Evolutionary conservation across 2,113 vertebrate genomes (phyloP), one percentile per base, ranked within the genome.

Genomic region (Xyrauchen texanus): DNA sequence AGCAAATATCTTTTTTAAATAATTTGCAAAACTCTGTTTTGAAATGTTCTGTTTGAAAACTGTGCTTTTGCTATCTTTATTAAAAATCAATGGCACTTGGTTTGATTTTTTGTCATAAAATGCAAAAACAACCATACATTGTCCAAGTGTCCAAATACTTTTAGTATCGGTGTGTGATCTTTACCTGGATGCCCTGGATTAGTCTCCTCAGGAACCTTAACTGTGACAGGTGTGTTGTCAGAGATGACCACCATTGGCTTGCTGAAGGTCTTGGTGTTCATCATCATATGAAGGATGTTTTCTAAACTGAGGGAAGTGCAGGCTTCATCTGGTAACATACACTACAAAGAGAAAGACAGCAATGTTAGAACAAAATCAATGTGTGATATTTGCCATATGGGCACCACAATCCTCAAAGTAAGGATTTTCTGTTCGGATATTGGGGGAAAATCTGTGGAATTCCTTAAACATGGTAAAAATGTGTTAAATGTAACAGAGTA

Each of bases 251-350:
- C 91, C 49, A 99, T 90, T 0, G 93, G 91, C 71, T 94, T 96
- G 68, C 93, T 96, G 7, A 93, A 92, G 0, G 89, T 93, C 90
- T 94, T 96, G 84, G 90, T 93, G 88, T 95, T 93, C 88, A 92
- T 93, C 93, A 95, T 94, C 95, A 99, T 95, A 16, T 84, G 85
- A 78, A 98, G 63, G 81, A 98, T 95, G 80, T 90, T 92, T 9
- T 93, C 86, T 49, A 87, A 15, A 0, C 88, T 88, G 16, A 96
- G 84, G 0, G 92, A 93, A 4, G 90, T 90, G 65, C 98, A 99
- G 71, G 91, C 89, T 87, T 95, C 93, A 2, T 93, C 88, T 0
- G 94, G 93, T 68, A 88, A 87, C 85, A 97, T 84, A 11, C 98
- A 99, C 98, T 99, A 90, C 0, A 8, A 76, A 67, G 3, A 34